Evolutionary conservation across 2,797 vertebrate genomes (phyloP).

Genomic region (Trematomus bernacchii): DNA sequence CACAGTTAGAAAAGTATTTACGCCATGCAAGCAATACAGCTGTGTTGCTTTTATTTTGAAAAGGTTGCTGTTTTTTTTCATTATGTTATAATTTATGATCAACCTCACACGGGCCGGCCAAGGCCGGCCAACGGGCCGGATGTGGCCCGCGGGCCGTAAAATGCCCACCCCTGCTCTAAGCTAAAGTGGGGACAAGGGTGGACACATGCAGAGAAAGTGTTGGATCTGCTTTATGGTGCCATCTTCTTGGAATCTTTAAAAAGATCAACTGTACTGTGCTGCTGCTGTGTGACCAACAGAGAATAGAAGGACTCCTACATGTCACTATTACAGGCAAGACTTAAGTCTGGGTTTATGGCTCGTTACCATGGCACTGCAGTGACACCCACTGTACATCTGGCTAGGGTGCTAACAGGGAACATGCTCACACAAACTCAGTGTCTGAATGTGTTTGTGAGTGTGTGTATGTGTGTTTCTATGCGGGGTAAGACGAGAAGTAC

Average conservation of each 20-base stretch:
- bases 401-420: constrained; percentile 55
- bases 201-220: background rate
- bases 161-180: too few relatives aligned
- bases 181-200: constrained; percentile 7
- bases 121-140: too few relatives aligned
- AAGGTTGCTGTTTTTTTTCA: too few relatives aligned
- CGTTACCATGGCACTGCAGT: constrained; percentile 55
- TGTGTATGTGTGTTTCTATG: constrained; percentile 5
- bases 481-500: constrained; percentile 35
- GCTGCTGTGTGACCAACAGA: constrained; percentile 26
- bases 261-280: background rate
- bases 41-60: too few relatives aligned
- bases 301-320: constrained; percentile 17
- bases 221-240: background rate
- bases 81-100: too few relatives aligned
- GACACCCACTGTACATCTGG: constrained; percentile 60
- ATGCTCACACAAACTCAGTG: constrained; percentile 27
- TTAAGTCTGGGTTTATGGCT: constrained; percentile 30
- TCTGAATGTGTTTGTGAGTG: constrained; percentile 14
- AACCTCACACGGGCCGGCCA: too few relatives aligned
- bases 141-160: too few relatives aligned
- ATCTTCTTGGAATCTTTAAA: constrained; percentile 10
- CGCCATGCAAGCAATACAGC: too few relatives aligned
- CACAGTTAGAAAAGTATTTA: too few relatives aligned
- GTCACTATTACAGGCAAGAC: constrained; percentile 9